Percentiles rank a stretch among this genome's conserved stretches.
phyloP scores from a whole-genome alignment of 2,797 vertebrate species.

The Helostoma temminkii region DNA sequence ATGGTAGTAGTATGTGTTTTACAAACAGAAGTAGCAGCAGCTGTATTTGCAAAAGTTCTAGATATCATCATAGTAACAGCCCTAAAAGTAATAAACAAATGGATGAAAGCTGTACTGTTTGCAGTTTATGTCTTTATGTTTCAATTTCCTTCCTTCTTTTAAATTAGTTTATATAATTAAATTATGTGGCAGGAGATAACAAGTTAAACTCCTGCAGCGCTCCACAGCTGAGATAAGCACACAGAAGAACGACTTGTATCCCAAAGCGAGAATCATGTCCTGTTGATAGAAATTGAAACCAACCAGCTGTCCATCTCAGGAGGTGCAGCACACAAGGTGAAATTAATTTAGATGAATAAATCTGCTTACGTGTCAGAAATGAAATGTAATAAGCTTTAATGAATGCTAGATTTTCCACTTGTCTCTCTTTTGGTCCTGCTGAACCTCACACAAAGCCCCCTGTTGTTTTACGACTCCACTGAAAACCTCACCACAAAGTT shows the following conservation, averaged over 20 bases:
- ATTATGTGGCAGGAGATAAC: constrained; percentile 20
- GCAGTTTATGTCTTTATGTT: background rate
- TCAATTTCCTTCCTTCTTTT: constrained; percentile 11
- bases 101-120: background rate
- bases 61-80: background rate
- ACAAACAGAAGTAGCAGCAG: background rate
- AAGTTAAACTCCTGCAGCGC: constrained; percentile 50
- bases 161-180: constrained; percentile 17
- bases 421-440: constrained; percentile 33
- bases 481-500: constrained; percentile 46
- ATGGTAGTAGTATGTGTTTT: background rate
- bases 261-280: constrained; percentile 30
- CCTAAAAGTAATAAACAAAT: background rate
- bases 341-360: constrained; percentile 60
- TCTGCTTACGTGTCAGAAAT: constrained; percentile 51
- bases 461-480: constrained; percentile 52
- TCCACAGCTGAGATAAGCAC: constrained; percentile 59
- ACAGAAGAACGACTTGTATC: constrained; percentile 40
- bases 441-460: constrained; percentile 48
- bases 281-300: constrained; percentile 41
- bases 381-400: constrained; percentile 62
- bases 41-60: background rate
- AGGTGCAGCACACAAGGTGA: constrained; percentile 33
- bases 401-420: constrained; percentile 28
- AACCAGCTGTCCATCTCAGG: constrained; percentile 27